phyloP scores from a whole-genome alignment of 2,797 vertebrate species.

The Melanotaenia nigrans region DNA sequence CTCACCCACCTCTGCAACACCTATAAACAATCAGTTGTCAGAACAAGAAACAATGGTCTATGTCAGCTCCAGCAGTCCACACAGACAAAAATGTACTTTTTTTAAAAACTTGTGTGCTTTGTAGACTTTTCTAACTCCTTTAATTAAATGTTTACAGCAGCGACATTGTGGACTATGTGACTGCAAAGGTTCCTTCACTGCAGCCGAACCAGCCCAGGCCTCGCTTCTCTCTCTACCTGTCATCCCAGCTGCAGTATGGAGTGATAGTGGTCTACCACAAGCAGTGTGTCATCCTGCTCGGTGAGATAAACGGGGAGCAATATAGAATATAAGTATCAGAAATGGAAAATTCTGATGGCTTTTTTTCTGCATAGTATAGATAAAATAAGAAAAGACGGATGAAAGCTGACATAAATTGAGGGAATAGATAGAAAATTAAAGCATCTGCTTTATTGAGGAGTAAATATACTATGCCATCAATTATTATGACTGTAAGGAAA shows the following conservation, averaged over 20 bases:
- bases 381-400: background rate
- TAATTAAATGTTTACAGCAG: conserved; percentile 66
- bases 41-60: too few relatives aligned
- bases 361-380: background rate
- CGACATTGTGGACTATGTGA: conserved; percentile 86
- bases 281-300: conserved; percentile 86
- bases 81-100: too few relatives aligned
- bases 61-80: too few relatives aligned
- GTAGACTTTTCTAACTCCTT: background rate
- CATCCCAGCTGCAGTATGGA: conserved; percentile 88
- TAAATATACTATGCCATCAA: too few relatives aligned
- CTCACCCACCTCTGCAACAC: too few relatives aligned
- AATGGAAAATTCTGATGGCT: background rate
- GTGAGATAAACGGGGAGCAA: conserved; percentile 66
- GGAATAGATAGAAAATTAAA: too few relatives aligned
- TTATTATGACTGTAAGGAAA: too few relatives aligned
- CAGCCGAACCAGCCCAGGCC: conserved; percentile 73
- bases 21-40: too few relatives aligned
- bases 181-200: conserved; percentile 78
- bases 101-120: background rate
- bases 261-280: conserved; percentile 86
- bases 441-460: too few relatives aligned
- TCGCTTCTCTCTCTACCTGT: conserved; percentile 89
- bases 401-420: background rate
- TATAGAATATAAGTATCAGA: background rate